Conservation (phyloP, 2,113 vertebrate species). For the Sinocyclocheilus anophthalmus region DNA sequence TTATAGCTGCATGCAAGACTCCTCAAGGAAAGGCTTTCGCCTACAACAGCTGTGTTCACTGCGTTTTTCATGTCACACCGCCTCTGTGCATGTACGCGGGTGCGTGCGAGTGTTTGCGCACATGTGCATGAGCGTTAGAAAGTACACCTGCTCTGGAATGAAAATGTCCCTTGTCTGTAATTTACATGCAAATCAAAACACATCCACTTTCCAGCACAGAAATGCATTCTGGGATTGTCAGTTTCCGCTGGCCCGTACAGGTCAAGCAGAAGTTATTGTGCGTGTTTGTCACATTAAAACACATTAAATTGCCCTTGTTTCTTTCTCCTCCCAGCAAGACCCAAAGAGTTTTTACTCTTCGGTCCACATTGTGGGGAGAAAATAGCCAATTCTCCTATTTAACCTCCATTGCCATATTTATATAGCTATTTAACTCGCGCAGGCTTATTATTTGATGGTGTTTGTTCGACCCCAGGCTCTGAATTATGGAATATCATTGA, state of each 20-base stretch:
- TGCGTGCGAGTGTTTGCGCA: not conserved
- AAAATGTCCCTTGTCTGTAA: constrained; percentile 37
- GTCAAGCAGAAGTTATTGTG: constrained; percentile 12
- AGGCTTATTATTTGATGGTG: constrained; percentile 45
- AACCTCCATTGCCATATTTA: constrained; percentile 43
- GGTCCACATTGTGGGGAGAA: not conserved
- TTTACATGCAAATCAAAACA: constrained; percentile 40
- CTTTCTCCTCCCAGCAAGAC: constrained; percentile 1
- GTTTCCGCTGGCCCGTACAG: not conserved
- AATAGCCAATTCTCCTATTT: constrained; percentile 37
- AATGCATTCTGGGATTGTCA: constrained; percentile 16
- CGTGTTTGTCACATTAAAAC: constrained; percentile 33
- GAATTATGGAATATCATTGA: constrained; percentile 50
- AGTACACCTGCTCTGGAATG: constrained; percentile 35
- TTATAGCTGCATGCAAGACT: constrained; percentile 31
- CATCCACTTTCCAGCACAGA: not conserved
- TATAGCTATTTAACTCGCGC: constrained; percentile 40
- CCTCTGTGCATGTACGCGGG: not conserved
- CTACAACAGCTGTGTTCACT: constrained; percentile 23
- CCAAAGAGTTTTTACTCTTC: constrained; percentile 5
- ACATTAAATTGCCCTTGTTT: not conserved
- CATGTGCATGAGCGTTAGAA: constrained; percentile 3
- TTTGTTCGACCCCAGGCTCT: constrained; percentile 38
- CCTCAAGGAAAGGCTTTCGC: constrained; percentile 29
- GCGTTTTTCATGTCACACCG: constrained; percentile 28